Base-by-base conservation (phyloP, 2,888 invertebrate genomes). In the Monopis laevigella region DNA sequence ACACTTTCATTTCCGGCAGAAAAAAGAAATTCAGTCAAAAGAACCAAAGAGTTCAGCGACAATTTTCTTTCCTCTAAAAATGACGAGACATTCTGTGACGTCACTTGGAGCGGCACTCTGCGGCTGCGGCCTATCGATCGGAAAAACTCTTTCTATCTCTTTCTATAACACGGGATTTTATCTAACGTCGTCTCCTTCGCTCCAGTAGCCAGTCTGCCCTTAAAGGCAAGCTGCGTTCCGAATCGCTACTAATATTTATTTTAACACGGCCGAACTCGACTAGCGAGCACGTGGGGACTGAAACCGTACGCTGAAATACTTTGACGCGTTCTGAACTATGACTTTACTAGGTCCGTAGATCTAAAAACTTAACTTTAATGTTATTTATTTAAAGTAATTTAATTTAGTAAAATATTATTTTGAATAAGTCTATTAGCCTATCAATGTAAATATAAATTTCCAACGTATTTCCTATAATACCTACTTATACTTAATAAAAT, bases 51-150 rank as follows among this genome's bases (percentile, higher is more conserved):
- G 6, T 36, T 11, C 16, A 66, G 72, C 72, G 72, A 68, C 73
- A 73, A 72, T 75, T 72, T 66, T 73, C 73, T 71, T 62, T 68
- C 65, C 66, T 62, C 68, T 59, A 21, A 77, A 78, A 74, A 80
- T 78, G 78, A 78, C 77, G 77, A 77, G 78, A 77, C 77, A 62
- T 56, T 52, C 57, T 59, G 70, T 78, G 80, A 78, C 80, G 80
- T 78, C 78, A 78, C 70, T 12, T 56, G 62, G 62, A 65, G 65
- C 71, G 62, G 64, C 66, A 68, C 70, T 80, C 77, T 78, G 80
- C 80, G 78, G 75, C 80, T 80, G 80, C 78, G 80, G 77, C 42
- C 75, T 80, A 80, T 80, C 75, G 80, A 80, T 77, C 78, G 69
- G 66, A 62, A 62, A 59, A 62, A 62, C 55, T 71, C 57, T 61